Evolutionary conservation across 2,888 invertebrate species (phyloP), one percentile per base, ranked within the genome.

Genomic region (Celastrina argiolus): DNA sequence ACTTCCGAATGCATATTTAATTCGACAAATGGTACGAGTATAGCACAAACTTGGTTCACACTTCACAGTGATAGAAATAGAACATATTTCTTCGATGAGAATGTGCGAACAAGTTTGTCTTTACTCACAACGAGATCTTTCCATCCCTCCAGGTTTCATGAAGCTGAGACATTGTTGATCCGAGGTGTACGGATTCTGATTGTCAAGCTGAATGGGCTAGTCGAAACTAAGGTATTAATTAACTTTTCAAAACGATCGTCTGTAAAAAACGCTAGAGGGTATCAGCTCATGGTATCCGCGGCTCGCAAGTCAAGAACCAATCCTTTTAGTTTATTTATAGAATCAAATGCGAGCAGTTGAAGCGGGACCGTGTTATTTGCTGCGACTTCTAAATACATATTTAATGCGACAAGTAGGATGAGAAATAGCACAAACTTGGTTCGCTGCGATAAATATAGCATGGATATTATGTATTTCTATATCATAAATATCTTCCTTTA

Each of bases 291-390:
- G 14, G 22, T 34, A 39, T 39, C 39, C 14, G 39, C 61, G 61
- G 61, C 22, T 39, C 18, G 18, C 39, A 22, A 61, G 61, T 36
- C 39, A 61, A 61, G 39, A 39, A 61, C n/a, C 61, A 36, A 61
- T 61, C 36, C 61, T 61, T 61, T 61, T 36, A 36, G 61, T 61
- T 61, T 61, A 61, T 61, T 61, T 61, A 61, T 61, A 61, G 39
- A 61, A 36, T 36, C 61, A 39, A 61, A 61, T 39, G 39, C 39
- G 61, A 61, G 14, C 61, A 22, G 61, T 39, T 39, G 61, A 61
- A 56, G n/a, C 61, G 39, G 36, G 39, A 39, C 39, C 39, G 61
- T 61, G 61, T 39, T 61, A 34, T 39, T 39, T 16, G 39, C 22
- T 34, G 51, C 26, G 59, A 39, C 59, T 36, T 59, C 39, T 39